Base-by-base conservation (phyloP, 2,113 vertebrate species). In the Sylvia atricapilla region DNA sequence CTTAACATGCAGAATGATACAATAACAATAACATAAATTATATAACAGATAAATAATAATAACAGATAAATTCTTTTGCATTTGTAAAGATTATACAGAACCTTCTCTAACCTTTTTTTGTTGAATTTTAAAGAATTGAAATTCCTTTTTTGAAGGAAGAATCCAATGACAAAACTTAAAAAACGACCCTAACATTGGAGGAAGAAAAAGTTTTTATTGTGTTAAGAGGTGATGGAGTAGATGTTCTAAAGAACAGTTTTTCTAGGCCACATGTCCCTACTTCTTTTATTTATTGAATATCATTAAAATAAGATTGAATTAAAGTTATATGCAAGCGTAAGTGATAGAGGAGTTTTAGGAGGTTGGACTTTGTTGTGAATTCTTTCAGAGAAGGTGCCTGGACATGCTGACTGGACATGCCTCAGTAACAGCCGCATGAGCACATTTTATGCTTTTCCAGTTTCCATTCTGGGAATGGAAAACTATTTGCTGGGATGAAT, bases 101-200 rank as follows among this genome's bases (percentile, higher is more conserved):
- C 11, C 4, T 52, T 13, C 21, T 60, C 15, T 60, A 41, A 37
- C 17, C 8, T 14, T 89, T 78, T 87, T 43, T 67, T 9, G 15
- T 82, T 90, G 55, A 33, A 84, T 83, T 23, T 84, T 33, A 79
- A 86, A 84, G 19, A 39, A 43, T 75, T 62, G 24, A 47, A 47
- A 13, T 76, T 55, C 9, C 20, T 56, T 78, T 46, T 64, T 35
- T 49, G 30, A 63, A 55, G 35, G 19, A 89, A 55, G 22, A 74
- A 33, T 62, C 18, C 24, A 35, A 12, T 50, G 30, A 27, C 35
- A 27, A 39, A 58, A 33, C 19, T 78, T 82, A 0, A 66, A 44
- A 82, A 84, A 44, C 1, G 0, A 39, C 16, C 3, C 4, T 9
- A 64, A 13, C 4, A 13, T 18, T 52, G 27, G 11, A 68, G 89